Evolutionary conservation across 2,797 vertebrate genomes (phyloP).

Genomic region (Phrynocephalus vlangalii): DNA sequence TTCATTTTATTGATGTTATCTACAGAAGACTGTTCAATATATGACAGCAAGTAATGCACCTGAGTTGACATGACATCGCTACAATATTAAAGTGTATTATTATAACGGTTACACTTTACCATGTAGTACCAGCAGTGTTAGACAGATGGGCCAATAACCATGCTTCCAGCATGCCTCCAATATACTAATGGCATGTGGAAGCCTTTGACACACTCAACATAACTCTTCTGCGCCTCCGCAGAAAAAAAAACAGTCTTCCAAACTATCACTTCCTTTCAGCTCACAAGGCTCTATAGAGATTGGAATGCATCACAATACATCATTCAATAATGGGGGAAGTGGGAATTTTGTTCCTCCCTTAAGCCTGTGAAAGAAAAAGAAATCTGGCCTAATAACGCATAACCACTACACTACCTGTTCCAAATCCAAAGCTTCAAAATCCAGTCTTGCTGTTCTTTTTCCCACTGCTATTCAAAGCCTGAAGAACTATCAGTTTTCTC

Average conservation of each 20-base stretch:
- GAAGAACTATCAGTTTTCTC: neutral
- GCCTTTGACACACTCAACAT: neutral
- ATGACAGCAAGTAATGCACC: constrained; percentile 39
- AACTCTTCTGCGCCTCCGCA: too few relatives aligned
- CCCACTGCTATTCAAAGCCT: neutral
- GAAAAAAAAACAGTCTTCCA: neutral
- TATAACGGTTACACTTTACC: constrained; percentile 37
- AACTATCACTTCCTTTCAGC: neutral
- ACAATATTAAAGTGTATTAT: constrained; percentile 32
- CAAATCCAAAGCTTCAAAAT: neutral
- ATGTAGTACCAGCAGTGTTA: neutral
- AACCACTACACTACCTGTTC: neutral
- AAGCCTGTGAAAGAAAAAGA: neutral
- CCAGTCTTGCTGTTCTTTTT: neutral
- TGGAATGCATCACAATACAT: neutral
- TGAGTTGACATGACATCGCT: constrained; percentile 2
- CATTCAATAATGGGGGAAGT: neutral
- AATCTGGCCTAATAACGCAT: neutral
- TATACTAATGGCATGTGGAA: neutral
- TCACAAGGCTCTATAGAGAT: neutral
- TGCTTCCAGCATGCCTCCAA: neutral
- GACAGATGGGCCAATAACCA: neutral
- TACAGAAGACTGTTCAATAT: constrained; percentile 18
- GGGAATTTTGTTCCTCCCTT: neutral
- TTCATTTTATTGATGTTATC: constrained; percentile 8